Conservation (phyloP, 2,888 invertebrate species). For the Rhingia campestris region DNA sequence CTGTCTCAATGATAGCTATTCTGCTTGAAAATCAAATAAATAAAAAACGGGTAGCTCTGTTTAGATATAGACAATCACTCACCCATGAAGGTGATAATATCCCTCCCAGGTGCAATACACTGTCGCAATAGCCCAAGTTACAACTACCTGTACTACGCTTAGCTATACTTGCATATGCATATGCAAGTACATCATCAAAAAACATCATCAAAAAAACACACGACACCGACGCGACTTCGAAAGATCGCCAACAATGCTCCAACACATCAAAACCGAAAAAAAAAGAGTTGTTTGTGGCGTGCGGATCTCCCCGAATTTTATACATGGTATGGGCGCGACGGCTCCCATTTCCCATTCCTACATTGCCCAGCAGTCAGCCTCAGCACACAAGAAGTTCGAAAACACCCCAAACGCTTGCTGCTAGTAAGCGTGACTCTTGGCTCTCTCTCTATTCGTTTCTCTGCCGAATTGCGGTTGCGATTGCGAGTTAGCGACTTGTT, state of each 20-base stretch:
- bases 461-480: background rate
- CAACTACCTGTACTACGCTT: slow-evolving; percentile 6
- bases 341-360: slow-evolving; percentile 2
- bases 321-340: slow-evolving; percentile 13
- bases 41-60: background rate
- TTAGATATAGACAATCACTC: slow-evolving; percentile 32
- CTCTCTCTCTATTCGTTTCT: background rate
- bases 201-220: background rate
- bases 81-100: slow-evolving; percentile 54
- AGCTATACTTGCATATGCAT: slow-evolving; percentile 9
- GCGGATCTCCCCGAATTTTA: slow-evolving; percentile 25
- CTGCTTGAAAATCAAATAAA: background rate
- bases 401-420: slow-evolving; percentile 11
- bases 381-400: slow-evolving; percentile 36
- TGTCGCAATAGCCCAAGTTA: background rate
- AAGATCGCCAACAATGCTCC: slow-evolving; percentile 37
- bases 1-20: too few species aligned
- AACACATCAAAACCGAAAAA: slow-evolving; percentile 20
- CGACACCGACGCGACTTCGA: background rate
- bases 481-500: slow-evolving; percentile 55
- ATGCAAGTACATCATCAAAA: slow-evolving; percentile 11
- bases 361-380: too few species aligned
- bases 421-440: background rate
- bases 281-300: background rate
- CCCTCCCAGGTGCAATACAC: slow-evolving; percentile 34